A percentile compares a stretch with the other conserved stretches of the same genome.
phyloP scores from a whole-genome alignment of 2,113 vertebrate species.

The Hippocampus comes region DNA sequence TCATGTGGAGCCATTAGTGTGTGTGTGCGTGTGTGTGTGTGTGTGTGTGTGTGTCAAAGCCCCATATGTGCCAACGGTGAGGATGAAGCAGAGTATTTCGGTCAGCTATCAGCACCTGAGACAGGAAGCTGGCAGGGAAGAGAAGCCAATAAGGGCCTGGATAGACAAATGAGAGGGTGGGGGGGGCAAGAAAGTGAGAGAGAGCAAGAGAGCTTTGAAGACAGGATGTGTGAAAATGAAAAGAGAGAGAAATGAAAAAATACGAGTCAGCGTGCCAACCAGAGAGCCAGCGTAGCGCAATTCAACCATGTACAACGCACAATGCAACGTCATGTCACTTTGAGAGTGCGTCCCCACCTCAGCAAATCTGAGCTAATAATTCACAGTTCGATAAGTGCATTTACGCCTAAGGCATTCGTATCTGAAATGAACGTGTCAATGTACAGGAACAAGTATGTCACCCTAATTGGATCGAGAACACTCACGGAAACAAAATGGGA shows the following conservation, averaged over 20 bases:
- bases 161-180: slow-evolving; percentile 38
- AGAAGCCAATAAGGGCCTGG: slow-evolving; percentile 49
- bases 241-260: not conserved
- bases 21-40: slow-evolving; percentile 15
- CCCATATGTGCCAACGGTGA: slow-evolving; percentile 38
- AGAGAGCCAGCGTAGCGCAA: not conserved
- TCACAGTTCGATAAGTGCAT: not conserved
- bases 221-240: slow-evolving; percentile 25
- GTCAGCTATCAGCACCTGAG: slow-evolving; percentile 25
- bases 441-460: too few species aligned
- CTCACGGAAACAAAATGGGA: not conserved
- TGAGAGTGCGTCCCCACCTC: not conserved
- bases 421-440: too few species aligned
- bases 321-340: not conserved
- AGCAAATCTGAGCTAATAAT: not conserved
- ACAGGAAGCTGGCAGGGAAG: slow-evolving; percentile 33
- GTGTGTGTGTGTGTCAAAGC: slow-evolving; percentile 1
- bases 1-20: slow-evolving; percentile 41
- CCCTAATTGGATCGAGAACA: too few species aligned
- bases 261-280: not conserved
- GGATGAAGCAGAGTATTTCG: slow-evolving; percentile 48
- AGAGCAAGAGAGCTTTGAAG: not conserved
- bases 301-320: not conserved
- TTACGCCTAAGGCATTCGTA: too few species aligned
- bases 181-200: not conserved